Base-by-base conservation (phyloP, 2,888 invertebrate genomes). In the Ariolimax columbianus region DNA sequence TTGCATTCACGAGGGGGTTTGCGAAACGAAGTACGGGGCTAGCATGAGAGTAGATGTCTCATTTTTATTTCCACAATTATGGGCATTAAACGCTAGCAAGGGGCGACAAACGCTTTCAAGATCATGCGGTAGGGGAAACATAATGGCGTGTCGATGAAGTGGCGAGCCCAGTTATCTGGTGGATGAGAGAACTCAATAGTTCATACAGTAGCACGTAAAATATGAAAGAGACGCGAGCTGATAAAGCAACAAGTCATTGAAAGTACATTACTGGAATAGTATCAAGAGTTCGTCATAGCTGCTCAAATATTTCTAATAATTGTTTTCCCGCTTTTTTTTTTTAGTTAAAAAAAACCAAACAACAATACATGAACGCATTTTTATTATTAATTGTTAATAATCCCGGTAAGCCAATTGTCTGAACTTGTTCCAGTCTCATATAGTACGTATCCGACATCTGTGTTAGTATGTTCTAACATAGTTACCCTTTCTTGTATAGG, bases 31-130 rank as follows among this genome's bases (percentile, higher is more conserved):
- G 38, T 33, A 70, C n/a, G 36, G 6, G 26, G 33, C 55, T 30
- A 38, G 26, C 33, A 51, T 51, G 55, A 55, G 81, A 47, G 72
- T 51, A 40, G 19, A 70, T 72, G 72, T 72, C 38, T 73, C 36
- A 75, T 75, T 73, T 75, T 73, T 75, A 75, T 75, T 55, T 82
- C 33, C 30, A 75, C 59, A 75, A 75, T 73, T 75, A 63, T 43
- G 63, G 73, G 30, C 75, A 73, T 59, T 75, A 82, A 75, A 82
- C 63, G 63, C 43, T 59, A 19, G 63, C 30, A 70, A 38, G 47
- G 51, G 33, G 73, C 40, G 73, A 40, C 66, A 59, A 59, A 63
- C 63, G 23, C n/a, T 40, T n/a, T 79, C 43, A 38, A 75, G 81
- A 51, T 51, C 66, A 19, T 19, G 51, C 33, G 36, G 33, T 68